Base-by-base conservation (phyloP, 2,797 vertebrate genomes). In the Sebastes cheni region DNA sequence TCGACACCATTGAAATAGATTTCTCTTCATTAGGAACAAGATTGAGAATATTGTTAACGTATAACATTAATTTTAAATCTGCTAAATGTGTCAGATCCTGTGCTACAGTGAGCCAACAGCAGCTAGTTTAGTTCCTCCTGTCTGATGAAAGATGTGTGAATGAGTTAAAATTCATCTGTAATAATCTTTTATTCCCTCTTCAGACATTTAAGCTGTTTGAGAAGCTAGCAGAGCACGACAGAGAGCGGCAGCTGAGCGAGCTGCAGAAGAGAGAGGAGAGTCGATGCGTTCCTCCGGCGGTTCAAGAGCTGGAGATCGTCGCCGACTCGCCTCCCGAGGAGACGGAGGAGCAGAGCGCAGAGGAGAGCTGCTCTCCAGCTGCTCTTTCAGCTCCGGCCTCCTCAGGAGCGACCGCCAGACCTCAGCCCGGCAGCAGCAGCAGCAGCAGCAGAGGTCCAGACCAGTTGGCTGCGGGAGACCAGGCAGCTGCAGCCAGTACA, bases 181-280 rank as follows among this genome's bases (percentile, higher is more conserved):
- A 20, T 20, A 50, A 18, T 50, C 8, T 64, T 16, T 36, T 8
- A 0, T 55, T 72, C 6, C n/a, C n/a, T 50, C 72, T 50, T 5
- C 93, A 99, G 98, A 97, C 97, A 0, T 99, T 97, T 89, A 96
- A 92, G 88, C 82, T 92, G 71, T 99, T 98, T 68, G 98, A 99
- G 85, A 95, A 95, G 20, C 67, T 98, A 93, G 97, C 98, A 0
- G 93, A 95, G 22, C 96, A 97, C 39, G 98, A 99, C 79, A 93
- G 97, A 1, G 97, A 97, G 83, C 93, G 77, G 13, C 93, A 93
- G 39, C 85, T 93, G 84, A 96, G 75, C 32, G 95, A 95, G 66
- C 86, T 95, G 59, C 96, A 96, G 81, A 95, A 86, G 20, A 95
- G 93, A 65, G 95, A 95, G 30, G 91, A 86, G 61, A 70, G 79